Evolutionary conservation across 2,113 vertebrate species (phyloP).

Genomic region (Oreochromis tanganicae): DNA sequence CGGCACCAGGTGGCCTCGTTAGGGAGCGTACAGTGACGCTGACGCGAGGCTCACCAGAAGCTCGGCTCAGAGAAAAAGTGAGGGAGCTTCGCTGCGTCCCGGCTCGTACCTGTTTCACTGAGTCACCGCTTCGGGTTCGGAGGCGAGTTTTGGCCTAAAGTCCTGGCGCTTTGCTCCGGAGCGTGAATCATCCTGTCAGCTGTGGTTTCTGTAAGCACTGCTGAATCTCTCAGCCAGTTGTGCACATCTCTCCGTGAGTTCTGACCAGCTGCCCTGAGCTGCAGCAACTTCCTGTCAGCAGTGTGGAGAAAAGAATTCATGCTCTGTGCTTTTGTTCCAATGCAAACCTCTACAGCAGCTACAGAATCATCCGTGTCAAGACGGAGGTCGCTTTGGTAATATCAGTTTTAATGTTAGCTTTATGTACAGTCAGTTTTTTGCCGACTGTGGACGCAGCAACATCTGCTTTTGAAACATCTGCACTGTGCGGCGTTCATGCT

Average conservation of each 20-base stretch:
- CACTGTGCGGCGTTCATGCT: fast-evolving
- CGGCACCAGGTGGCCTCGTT: not conserved
- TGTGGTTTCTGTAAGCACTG: not conserved
- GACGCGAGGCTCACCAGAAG: not conserved
- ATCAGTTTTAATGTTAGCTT: not conserved
- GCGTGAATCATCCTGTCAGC: not conserved
- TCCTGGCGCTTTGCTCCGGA: not conserved
- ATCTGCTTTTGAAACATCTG: not conserved
- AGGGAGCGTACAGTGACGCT: not conserved
- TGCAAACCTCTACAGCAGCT: not conserved
- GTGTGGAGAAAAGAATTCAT: not conserved
- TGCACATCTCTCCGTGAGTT: not conserved
- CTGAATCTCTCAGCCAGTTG: not conserved
- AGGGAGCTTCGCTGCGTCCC: not conserved
- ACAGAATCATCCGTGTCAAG: not conserved
- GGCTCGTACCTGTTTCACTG: not conserved
- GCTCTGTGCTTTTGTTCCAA: not conserved
- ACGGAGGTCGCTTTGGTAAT: not conserved
- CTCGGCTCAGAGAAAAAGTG: fast-evolving
- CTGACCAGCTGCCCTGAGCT: not conserved
- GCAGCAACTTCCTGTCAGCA: not conserved
- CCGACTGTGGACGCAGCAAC: not conserved
- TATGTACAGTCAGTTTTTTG: not conserved
- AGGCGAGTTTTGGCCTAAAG: not conserved
- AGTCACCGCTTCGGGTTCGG: not conserved